Conservation (phyloP, 2,888 invertebrate genomes). For the Apantesis nais region DNA sequence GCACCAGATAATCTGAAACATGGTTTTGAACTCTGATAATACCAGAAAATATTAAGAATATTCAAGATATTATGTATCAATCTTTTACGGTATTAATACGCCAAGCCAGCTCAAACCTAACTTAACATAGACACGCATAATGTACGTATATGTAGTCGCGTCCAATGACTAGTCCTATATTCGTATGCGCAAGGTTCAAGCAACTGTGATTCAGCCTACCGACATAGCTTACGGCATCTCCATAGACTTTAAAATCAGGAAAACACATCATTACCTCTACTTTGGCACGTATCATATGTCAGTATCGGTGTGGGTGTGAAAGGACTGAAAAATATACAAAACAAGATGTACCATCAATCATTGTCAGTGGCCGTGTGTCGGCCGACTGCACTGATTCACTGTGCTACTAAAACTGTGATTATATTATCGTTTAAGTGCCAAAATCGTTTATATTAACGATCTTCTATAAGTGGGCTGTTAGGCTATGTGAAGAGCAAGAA, state of each 20-base stretch:
- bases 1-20: background rate
- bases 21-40: background rate
- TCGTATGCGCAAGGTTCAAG: background rate
- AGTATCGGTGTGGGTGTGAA: background rate
- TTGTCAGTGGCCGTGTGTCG: conserved; percentile 38
- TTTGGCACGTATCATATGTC: conserved; percentile 16
- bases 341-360: conserved; percentile 48
- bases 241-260: background rate
- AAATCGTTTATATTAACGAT: background rate
- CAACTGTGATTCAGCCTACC: conserved; percentile 5
- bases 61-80: no score
- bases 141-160: background rate
- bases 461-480: background rate
- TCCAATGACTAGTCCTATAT: background rate
- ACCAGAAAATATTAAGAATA: no score
- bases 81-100: background rate
- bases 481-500: background rate
- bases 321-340: conserved; percentile 28
- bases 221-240: background rate
- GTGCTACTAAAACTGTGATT: conserved; percentile 18
- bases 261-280: conserved; percentile 28
- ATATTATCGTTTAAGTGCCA: background rate
- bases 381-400: conserved; percentile 15
- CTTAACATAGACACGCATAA: background rate
- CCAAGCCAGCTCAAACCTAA: background rate